Evolutionary conservation across 2,888 invertebrate genomes (phyloP).

Genomic region (Lumbricus terrestris): DNA sequence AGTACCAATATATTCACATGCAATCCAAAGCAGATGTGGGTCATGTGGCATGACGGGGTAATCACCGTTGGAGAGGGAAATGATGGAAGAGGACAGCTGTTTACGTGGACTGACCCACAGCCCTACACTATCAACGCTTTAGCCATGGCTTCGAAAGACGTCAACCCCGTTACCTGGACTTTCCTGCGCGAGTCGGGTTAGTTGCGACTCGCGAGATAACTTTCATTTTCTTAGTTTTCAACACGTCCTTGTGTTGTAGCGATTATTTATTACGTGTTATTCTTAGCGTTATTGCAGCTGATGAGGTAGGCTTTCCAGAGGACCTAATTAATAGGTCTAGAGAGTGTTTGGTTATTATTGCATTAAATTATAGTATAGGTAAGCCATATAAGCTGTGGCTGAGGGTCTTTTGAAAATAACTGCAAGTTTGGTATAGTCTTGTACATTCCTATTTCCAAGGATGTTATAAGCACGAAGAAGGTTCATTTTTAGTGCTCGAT

Average conservation of each 20-base stretch:
- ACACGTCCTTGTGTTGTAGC: neutral
- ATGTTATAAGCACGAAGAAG: too few species aligned
- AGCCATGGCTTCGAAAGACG: conserved; percentile 15
- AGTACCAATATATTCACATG: neutral
- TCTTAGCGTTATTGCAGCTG: neutral
- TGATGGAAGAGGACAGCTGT: neutral
- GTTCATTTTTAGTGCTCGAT: too few species aligned
- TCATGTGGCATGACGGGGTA: conserved; percentile 10
- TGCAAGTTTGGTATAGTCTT: too few species aligned
- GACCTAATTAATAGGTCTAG: neutral
- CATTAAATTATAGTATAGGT: neutral
- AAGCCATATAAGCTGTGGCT: too few species aligned
- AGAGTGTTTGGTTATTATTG: neutral
- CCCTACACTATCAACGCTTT: conserved; percentile 22
- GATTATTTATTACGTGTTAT: neutral
- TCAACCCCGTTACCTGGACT: conserved; percentile 17
- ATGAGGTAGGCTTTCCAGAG: neutral
- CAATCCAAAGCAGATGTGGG: neutral
- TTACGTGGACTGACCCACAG: conserved; percentile 17
- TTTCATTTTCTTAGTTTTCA: too few species aligned
- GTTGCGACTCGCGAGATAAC: neutral
- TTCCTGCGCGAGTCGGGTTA: conserved; percentile 19
- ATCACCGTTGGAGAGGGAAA: neutral
- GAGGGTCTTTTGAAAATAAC: too few species aligned
- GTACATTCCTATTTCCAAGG: too few species aligned